These are phyloP conservation scores for Xanthorhoe designata DNA, from an alignment of 2,888 invertebrate genomes.

Conservation along the genomic window DNA sequence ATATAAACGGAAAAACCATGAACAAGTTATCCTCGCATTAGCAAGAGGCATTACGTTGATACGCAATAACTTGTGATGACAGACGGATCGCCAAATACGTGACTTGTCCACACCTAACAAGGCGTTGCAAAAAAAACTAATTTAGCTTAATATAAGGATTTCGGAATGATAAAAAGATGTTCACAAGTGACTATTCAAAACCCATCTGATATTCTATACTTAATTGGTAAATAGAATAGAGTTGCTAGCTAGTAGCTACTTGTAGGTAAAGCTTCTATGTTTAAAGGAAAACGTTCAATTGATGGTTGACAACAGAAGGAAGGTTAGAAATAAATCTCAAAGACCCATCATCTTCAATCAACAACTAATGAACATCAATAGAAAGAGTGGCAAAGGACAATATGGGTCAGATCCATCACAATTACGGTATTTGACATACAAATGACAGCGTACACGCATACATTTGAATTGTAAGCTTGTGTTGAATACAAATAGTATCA, in stretches of 20 bases:
- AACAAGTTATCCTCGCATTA: constrained; percentile 57
- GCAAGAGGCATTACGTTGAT: constrained; percentile 45
- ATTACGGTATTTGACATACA: constrained; percentile 61
- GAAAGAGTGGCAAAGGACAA: constrained; percentile 48
- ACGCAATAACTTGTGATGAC: constrained; percentile 49
- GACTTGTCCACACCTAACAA: constrained; percentile 64
- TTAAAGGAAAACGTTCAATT: background rate
- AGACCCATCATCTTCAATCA: constrained; percentile 39
- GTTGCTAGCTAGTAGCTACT: background rate
- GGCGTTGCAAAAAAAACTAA: constrained; percentile 57
- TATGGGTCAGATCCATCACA: constrained; percentile 65
- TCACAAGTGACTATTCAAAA: constrained; percentile 8
- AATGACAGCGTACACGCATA: constrained; percentile 48
- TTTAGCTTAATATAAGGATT: constrained; percentile 34
- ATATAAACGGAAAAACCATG: constrained; percentile 54
- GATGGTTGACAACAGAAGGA: constrained; percentile 15
- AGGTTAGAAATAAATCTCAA: constrained; percentile 34
- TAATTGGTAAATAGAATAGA: background rate
- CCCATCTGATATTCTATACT: background rate
- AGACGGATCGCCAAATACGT: constrained; percentile 65
- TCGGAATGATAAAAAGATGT: constrained; percentile 33
- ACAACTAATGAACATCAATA: constrained; percentile 61
- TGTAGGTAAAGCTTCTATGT: background rate
- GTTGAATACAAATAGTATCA: constrained; percentile 62
- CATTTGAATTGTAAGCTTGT: constrained; percentile 49